Percentiles rank a stretch among this genome's conserved stretches.
Evolutionary conservation across 2,113 vertebrate genomes (phyloP).

Genomic region (Colaptes auratus): DNA sequence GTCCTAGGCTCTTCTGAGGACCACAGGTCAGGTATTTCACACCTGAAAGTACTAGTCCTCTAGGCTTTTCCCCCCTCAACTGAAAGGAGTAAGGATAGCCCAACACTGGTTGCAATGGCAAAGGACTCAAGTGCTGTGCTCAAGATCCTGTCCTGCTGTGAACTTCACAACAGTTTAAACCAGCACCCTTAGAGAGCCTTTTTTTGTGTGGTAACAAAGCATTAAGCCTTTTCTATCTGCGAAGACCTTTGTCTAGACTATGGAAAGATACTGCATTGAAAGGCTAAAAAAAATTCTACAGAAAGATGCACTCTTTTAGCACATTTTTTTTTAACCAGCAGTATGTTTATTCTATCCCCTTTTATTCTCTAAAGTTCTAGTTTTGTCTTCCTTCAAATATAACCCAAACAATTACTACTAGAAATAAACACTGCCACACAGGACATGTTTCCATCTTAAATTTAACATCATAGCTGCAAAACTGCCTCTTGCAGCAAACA

Average conservation of each 20-base stretch:
- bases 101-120: neutral
- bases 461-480: neutral
- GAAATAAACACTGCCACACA: neutral
- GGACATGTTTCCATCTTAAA: neutral
- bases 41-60: neutral
- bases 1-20: neutral
- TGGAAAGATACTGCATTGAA: neutral
- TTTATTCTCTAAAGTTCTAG: neutral
- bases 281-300: neutral
- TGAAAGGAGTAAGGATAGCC: neutral
- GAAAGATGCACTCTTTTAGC: neutral
- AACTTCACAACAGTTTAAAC: neutral
- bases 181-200: neutral
- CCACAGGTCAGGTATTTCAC: neutral
- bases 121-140: neutral
- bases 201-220: no score
- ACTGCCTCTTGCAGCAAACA: neutral
- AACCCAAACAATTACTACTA: neutral
- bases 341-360: neutral
- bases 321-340: neutral
- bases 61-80: no score
- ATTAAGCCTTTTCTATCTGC: neutral
- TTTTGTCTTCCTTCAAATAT: neutral
- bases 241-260: neutral
- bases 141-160: neutral